Base-by-base conservation (phyloP, 2,888 invertebrate species). In the Strigamia maritima region DNA sequence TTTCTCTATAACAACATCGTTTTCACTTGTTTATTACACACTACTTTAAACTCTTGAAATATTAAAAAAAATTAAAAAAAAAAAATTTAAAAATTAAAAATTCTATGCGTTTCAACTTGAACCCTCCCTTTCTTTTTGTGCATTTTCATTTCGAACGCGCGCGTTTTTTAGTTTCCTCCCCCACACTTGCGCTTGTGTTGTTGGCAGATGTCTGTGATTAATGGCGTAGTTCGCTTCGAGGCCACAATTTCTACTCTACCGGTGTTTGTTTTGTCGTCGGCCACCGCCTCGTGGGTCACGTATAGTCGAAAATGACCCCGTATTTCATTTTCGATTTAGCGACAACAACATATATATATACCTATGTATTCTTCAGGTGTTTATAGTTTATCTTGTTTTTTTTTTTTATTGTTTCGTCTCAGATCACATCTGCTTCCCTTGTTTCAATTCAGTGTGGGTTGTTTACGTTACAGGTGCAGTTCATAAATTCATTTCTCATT, bases 181-280 rank as follows among this genome's bases (percentile, higher is more conserved):
- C 60, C 22, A 6, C 60, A 65, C 60, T 65, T 44, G 44, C 44
- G 44, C 44, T 22, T 65, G 60, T 65, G 60, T 65, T 24, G 60
- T 65, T 65, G 60, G 60, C 60, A 65, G 60, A 65, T 65, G 60
- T 65, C 24, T 19, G 60, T 65, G 60, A 65, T 65, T 65, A 65
- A 65, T 65, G 60, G 24, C 60, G 8, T 22, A 16, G 24, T 65
- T 24, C 22, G 60, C 22, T 35, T 19, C 8, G 22, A 65, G 60
- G 60, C 60, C 60, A 65, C 60, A 24, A 65, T 65, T 65, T 35
- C 22, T 65, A 65, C 60, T 65, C 60, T 19, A 65, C 60, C 19
- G 19, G 60, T 65, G 60, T 65, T 65, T 65, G 60, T 65, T 65
- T 65, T 65, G 24, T 65, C 24, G 60, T 65, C 60, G 60, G 2